Base-by-base conservation (phyloP, 2,797 vertebrate genomes). In the Tympanoctomys barrerae region DNA sequence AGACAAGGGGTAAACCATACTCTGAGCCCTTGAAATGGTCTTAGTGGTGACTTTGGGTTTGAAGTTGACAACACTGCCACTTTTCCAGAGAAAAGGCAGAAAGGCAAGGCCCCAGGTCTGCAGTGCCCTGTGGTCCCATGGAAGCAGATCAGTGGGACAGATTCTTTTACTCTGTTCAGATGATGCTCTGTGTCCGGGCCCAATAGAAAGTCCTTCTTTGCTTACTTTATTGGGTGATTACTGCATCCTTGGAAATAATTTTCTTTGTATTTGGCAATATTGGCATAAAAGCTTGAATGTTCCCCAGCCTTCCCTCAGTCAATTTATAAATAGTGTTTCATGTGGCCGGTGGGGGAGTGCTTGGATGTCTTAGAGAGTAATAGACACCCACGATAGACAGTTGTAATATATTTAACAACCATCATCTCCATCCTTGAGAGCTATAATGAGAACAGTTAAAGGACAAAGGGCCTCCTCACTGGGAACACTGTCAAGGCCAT, bases 321-420 rank as follows among this genome's bases (percentile, higher is more conserved):
- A 31, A 11, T 77, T 75, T 18, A 5, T 10, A 22, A 8, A 59
- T 42, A 80, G 64, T 24, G 57, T 70, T 97, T 97, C 97, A 83
- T 96, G 92, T 94, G 93, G 28, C 86, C 73, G 89, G 19, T 94
- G 84, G 90, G 85, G 6, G 31, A 19, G 0, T 57, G 11, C 96
- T 96, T 96, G 61, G 84, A 95, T 94, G 96, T 96, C 95, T 90
- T 54, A 89, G 73, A 94, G 92, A 92, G 73, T 7, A 57, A 49
- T 4, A 54, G 21, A 73, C 89, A 73, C 3, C 79, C 81, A 54
- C 24, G 3, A 33, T 59, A 89, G 42, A 79, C 85, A 42, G 31
- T 85, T 71, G 84, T 77, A 92, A 87, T 73, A 26, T 75, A 46
- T 49, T 54, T 84, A 71, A 46, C n/a, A 24, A 28, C 19, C 11